Percentiles rank a stretch among this genome's conserved stretches.
Conservation (phyloP, 2,113 vertebrate genomes). For the Xenopus laevis region DNA sequence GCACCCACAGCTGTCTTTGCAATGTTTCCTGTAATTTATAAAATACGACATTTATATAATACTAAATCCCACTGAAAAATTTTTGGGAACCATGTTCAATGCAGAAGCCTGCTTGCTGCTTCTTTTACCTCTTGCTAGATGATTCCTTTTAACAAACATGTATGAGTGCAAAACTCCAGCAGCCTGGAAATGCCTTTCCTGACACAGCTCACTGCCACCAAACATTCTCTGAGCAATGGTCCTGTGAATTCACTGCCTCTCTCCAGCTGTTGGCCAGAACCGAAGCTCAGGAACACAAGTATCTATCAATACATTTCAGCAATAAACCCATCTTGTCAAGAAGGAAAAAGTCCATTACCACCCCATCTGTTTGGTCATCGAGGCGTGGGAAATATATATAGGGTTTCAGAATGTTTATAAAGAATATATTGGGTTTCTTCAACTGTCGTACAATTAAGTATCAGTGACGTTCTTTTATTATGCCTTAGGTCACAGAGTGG, state of each 20-base stretch:
- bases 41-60: no score
- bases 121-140: neutral
- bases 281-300: conserved; percentile 9
- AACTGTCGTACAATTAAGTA: no score
- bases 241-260: conserved; percentile 20
- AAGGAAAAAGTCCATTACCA: conserved; percentile 9
- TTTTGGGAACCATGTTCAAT: no score
- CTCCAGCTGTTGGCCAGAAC: conserved; percentile 30
- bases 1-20: no score
- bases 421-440: neutral
- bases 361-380: conserved; percentile 16
- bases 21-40: no score
- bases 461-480: neutral
- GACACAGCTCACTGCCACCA: conserved; percentile 14
- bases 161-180: neutral
- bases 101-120: no score
- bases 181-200: neutral
- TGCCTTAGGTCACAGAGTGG: no score
- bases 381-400: neutral
- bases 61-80: no score
- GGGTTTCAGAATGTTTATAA: neutral
- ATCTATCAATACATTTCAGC: conserved; percentile 24
- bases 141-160: neutral
- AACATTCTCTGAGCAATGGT: neutral
- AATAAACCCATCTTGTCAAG: conserved; percentile 20